These are phyloP conservation scores for Tachina grossa DNA, from an alignment of 2,888 invertebrate genomes.

Conservation along the genomic window DNA sequence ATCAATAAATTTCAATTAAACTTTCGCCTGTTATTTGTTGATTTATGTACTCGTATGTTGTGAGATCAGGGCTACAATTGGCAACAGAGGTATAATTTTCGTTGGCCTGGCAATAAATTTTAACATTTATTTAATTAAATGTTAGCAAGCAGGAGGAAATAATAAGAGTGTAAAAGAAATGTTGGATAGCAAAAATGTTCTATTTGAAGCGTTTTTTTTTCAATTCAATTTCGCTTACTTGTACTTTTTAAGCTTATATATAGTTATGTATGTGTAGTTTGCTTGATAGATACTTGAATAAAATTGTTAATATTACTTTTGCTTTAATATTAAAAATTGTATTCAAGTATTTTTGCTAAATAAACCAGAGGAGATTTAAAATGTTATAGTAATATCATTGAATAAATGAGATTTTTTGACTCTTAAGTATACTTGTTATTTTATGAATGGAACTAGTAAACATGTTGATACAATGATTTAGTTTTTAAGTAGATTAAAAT, in stretches of 20 bases:
- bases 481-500: neutral
- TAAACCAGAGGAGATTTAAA: neutral
- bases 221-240: no score
- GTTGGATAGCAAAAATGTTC: neutral
- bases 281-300: no score
- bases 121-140: slow-evolving; percentile 32
- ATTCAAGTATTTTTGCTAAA: neutral
- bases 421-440: slow-evolving; percentile 11
- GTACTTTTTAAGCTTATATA: no score
- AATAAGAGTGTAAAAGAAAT: neutral
- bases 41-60: slow-evolving; percentile 61
- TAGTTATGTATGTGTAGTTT: no score
- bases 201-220: neutral
- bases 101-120: slow-evolving; percentile 20
- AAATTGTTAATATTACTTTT: neutral
- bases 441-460: neutral
- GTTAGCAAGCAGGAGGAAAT: neutral
- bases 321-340: slow-evolving; percentile 1
- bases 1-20: slow-evolving; percentile 69
- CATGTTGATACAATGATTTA: neutral
- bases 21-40: slow-evolving; percentile 31
- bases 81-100: neutral
- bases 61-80: slow-evolving; percentile 26
- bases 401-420: neutral
- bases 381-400: slow-evolving; percentile 5